Conservation (phyloP, 2,888 invertebrate species). For the Leistus spinibarbis region DNA sequence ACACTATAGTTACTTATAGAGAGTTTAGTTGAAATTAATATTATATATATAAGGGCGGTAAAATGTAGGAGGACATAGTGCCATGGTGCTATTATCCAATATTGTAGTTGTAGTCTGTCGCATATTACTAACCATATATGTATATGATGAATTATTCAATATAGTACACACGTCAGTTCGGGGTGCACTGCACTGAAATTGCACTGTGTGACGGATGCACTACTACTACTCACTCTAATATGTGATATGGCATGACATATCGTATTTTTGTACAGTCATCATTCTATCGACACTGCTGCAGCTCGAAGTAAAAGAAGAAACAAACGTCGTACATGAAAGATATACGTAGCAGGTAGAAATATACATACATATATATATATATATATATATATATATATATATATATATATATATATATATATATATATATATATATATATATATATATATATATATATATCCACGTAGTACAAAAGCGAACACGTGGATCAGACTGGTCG, state of each 20-base stretch:
- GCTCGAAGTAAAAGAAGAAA: not conserved
- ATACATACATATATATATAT: not conserved
- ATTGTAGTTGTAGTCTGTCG: constrained; percentile 32
- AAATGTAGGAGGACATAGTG: not conserved
- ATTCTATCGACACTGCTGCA: not conserved
- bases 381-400: too few relatives aligned
- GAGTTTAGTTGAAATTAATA: not conserved
- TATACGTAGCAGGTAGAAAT: not conserved
- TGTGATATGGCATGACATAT: constrained; percentile 19
- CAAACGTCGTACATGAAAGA: not conserved
- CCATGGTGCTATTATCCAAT: constrained; percentile 35
- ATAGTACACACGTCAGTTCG: constrained; percentile 15
- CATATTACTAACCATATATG: constrained; percentile 30
- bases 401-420: too few relatives aligned
- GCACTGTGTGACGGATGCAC: constrained; percentile 35
- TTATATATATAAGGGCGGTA: not conserved
- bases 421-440: too few relatives aligned
- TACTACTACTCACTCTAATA: constrained; percentile 6
- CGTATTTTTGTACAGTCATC: constrained; percentile 3
- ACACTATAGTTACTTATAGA: not conserved
- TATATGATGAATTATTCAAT: constrained; percentile 38
- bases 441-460: too few relatives aligned
- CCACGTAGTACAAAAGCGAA: not conserved
- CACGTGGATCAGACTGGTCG: not conserved
- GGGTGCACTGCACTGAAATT: constrained; percentile 24